Conservation (phyloP, 2,797 vertebrate genomes). For the Myotis daubentonii region DNA sequence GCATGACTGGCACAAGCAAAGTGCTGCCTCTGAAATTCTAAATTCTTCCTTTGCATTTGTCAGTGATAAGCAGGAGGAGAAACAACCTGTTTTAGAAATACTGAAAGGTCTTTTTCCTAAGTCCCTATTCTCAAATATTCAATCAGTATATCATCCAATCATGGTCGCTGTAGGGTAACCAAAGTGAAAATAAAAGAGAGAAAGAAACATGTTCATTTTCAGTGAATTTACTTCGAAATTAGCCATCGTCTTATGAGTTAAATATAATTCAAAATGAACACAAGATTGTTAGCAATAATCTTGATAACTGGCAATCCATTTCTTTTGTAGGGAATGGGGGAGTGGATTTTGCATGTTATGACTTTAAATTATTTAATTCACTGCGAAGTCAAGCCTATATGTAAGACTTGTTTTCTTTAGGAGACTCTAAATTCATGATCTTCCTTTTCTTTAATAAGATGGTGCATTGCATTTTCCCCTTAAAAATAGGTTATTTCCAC, state of each 20-base stretch:
- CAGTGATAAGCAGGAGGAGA: slow-evolving; percentile 60
- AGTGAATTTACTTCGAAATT: slow-evolving; percentile 23
- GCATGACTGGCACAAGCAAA: slow-evolving; percentile 79
- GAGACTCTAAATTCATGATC: slow-evolving; percentile 8
- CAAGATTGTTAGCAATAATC: slow-evolving; percentile 20
- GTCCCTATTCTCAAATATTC: slow-evolving; percentile 48
- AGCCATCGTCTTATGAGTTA: slow-evolving; percentile 9
- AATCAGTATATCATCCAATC: slow-evolving; percentile 38
- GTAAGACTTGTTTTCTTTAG: slow-evolving; percentile 33
- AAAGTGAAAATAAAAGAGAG: not conserved
- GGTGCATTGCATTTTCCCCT: not conserved
- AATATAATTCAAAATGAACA: slow-evolving; percentile 48
- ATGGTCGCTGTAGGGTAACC: not conserved
- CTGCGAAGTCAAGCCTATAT: slow-evolving; percentile 24
- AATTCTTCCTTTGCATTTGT: slow-evolving; percentile 67
- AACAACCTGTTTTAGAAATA: slow-evolving; percentile 66
- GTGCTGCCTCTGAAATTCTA: slow-evolving; percentile 68
- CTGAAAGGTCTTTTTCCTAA: slow-evolving; percentile 51
- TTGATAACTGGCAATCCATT: not conserved
- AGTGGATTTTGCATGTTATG: not conserved
- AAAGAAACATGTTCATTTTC: not conserved
- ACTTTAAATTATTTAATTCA: slow-evolving; percentile 41
- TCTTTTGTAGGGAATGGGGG: not conserved
- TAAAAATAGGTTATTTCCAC: not conserved
- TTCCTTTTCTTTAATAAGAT: slow-evolving; percentile 20